Evolutionary conservation across 2,888 invertebrate species (phyloP), one percentile per base, ranked within the genome.

Genomic region (Germaria angustata): DNA sequence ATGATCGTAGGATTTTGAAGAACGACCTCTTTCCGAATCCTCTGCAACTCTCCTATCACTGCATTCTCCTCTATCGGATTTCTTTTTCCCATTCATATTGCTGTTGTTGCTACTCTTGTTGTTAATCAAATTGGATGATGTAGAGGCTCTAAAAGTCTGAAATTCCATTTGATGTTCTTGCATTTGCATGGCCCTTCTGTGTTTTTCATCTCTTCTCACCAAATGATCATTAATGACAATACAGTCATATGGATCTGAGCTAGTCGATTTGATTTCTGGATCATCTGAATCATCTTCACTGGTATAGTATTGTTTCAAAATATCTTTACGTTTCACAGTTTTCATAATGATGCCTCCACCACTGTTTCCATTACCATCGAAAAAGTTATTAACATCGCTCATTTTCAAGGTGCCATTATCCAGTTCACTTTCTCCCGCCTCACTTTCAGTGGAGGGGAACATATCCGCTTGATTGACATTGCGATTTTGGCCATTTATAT

Each of bases 221-320:
- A 91, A 86, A 86, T 95, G 95, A 91, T 96, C 96, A 86, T 96
- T 95, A 28, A 96, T 95, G 66, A 97, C 95, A 85, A 96, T 96
- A 88, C 96, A 96, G 88, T 95, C 95, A 86, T 95, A 95, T 32
- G 94, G 95, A 92, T 95, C 95, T 59, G 95, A 95, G 87, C 94
- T 95, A 59, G 94, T 94, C 63, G 95, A 95, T 89, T 90, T 90
- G 8, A 90, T 84, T 63, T 90, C 90, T 9, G 86, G 85, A 84
- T 90, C 90, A 61, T 94, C 94, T 8, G 94, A 94, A 87, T 94
- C 94, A 83, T 94, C 93, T 84, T 92, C 92, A 87, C 92, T 92
- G 63, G 92, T 92, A 81, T 94, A 93, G 88, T 95, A 95, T 90
- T 94, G 94, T 87, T 95, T 95, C 32, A 95, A 90, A 85, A 95